phyloP scores from a whole-genome alignment of 2,888 invertebrate genomes.

The Alloscopus bannaensis region DNA sequence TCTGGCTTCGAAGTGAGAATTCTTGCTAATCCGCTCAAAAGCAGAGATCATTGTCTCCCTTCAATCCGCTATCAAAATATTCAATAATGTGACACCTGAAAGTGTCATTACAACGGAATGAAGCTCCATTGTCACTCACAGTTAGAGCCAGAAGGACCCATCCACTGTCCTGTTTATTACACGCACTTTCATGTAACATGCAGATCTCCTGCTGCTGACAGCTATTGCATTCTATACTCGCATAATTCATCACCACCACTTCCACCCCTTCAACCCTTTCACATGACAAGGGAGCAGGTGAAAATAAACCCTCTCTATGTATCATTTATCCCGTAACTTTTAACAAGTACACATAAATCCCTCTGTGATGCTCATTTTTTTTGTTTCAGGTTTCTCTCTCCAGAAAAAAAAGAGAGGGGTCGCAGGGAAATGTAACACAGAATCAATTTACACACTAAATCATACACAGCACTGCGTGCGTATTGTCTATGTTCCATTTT shows the following conservation, averaged over 20 bases:
- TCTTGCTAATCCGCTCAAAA: too few relatives aligned
- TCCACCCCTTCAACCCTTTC: constrained; percentile 2
- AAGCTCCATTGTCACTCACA: constrained; percentile 11
- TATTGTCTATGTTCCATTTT: constrained; percentile 23
- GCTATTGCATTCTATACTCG: constrained; percentile 14
- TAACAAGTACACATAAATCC: constrained; percentile 53
- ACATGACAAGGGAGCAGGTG: constrained; percentile 39
- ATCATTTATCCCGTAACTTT: constrained; percentile 32
- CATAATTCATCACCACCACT: background rate
- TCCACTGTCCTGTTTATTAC: background rate
- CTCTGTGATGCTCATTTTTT: constrained; percentile 57
- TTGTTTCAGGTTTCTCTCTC: constrained; percentile 37
- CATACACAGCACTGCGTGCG: constrained; percentile 26
- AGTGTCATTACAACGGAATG: constrained; percentile 27
- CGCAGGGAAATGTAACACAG: constrained; percentile 30
- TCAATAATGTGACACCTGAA: constrained; percentile 42
- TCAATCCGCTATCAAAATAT: constrained; percentile 13
- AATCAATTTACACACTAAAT: constrained; percentile 63
- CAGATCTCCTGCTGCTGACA: constrained; percentile 44
- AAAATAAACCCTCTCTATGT: constrained; percentile 53
- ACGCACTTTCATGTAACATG: constrained; percentile 17
- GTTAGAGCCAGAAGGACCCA: background rate
- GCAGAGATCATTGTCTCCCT: background rate
- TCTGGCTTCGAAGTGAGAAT: too few relatives aligned
- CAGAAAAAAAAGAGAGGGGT: constrained; percentile 10